phyloP scores from a whole-genome alignment of 2,888 invertebrate species.

The Drepanosiphum platanoidis region DNA sequence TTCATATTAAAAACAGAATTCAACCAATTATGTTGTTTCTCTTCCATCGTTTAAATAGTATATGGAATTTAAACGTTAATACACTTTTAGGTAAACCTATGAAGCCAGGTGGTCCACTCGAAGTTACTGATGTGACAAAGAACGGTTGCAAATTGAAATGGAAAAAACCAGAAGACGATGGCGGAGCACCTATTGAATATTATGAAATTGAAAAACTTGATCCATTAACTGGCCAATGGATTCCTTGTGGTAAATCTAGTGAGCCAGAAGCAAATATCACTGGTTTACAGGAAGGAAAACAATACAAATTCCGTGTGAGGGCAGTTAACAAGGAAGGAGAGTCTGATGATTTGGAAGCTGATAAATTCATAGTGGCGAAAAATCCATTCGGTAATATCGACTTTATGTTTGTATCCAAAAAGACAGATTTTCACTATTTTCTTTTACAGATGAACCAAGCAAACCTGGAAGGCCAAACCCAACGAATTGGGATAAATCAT shows the following conservation, averaged over 20 bases:
- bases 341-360: conserved; percentile 94
- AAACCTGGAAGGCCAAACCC: conserved; percentile 91
- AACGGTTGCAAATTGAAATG: conserved; percentile 91
- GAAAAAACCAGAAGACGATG: conserved; percentile 96
- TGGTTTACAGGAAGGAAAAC: conserved; percentile 92
- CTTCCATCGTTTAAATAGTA: not conserved
- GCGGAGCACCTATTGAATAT: conserved; percentile 91
- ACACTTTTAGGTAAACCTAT: conserved; percentile 66
- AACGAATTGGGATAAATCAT: conserved; percentile 95
- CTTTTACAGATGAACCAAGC: conserved; percentile 81
- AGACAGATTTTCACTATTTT: conserved; percentile 10
- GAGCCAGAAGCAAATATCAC: conserved; percentile 85
- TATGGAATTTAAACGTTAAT: not conserved
- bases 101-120: conserved; percentile 80
- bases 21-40: not conserved
- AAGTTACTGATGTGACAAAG: conserved; percentile 88
- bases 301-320: conserved; percentile 97
- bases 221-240: conserved; percentile 91
- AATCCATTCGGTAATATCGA: conserved; percentile 88
- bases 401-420: conserved; percentile 14
- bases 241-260: conserved; percentile 86
- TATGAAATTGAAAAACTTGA: conserved; percentile 97
- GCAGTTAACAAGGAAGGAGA: conserved; percentile 99
- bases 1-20: too few species aligned
- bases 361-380: conserved; percentile 94